These are phyloP conservation scores for Seira sanloemensis DNA, from an alignment of 2,888 invertebrate genomes.

Conservation along the genomic window DNA sequence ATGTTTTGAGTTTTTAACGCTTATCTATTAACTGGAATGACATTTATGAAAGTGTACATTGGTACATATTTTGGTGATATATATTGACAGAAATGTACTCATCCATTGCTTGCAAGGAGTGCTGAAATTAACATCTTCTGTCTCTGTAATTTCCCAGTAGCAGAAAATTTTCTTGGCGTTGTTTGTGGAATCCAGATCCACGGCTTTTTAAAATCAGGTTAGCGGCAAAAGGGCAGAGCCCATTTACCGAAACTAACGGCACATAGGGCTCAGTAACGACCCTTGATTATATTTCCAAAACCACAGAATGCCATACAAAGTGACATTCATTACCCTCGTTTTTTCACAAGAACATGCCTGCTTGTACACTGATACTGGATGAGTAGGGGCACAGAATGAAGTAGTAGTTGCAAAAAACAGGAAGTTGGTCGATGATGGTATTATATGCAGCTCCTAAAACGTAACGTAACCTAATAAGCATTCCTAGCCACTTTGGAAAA, in stretches of 20 bases:
- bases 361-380: not conserved
- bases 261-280: not conserved
- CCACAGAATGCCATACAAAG: not conserved
- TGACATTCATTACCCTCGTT: not conserved
- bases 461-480: constrained; percentile 53
- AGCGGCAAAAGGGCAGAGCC: not conserved
- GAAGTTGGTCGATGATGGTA: not conserved
- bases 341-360: not conserved
- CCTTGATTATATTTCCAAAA: not conserved
- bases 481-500: constrained; percentile 53
- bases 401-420: not conserved
- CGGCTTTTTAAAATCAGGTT: not conserved
- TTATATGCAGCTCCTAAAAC: constrained; percentile 45
- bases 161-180: too few relatives aligned
- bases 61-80: too few relatives aligned
- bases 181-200: too few relatives aligned
- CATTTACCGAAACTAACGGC: not conserved
- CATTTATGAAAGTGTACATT: too few relatives aligned
- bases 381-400: too few relatives aligned
- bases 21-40: too few relatives aligned
- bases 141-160: too few relatives aligned
- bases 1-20: too few relatives aligned
- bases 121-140: too few relatives aligned
- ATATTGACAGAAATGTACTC: too few relatives aligned
- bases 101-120: too few relatives aligned